Percentiles rank a stretch among this genome's conserved stretches.
Conservation (phyloP, 2,888 invertebrate genomes). For the Dastarcus helophoroides region DNA sequence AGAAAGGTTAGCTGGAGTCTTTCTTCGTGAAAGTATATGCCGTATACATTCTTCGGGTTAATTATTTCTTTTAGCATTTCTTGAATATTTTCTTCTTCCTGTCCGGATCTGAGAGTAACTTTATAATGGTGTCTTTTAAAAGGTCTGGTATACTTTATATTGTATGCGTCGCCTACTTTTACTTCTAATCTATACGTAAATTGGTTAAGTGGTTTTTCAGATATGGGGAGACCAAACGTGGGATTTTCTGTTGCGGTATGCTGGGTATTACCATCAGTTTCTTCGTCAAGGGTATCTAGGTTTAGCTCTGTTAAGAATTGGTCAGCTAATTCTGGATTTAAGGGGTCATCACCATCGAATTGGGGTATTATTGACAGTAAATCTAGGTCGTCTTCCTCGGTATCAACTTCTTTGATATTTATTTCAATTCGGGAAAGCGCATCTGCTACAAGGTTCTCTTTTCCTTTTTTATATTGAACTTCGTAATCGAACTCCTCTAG, state of each 20-base stretch:
- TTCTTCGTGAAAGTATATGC: conserved; percentile 8
- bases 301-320: conserved; percentile 3
- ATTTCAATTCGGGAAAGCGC: conserved; percentile 13
- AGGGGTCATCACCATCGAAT: conserved; percentile 1
- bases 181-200: conserved; percentile 10
- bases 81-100: conserved; percentile 10
- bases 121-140: conserved; percentile 13
- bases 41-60: conserved; percentile 7
- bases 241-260: conserved; percentile 11
- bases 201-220: conserved; percentile 14
- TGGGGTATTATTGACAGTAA: no score
- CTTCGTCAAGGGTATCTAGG: no score
- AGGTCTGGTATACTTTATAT: conserved; percentile 9
- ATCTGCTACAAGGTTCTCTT: conserved; percentile 14
- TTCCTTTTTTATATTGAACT: conserved; percentile 13
- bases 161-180: conserved; percentile 10
- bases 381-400: conserved; percentile 2
- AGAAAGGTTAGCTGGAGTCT: conserved; percentile 1
- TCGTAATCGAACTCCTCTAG: conserved; percentile 12
- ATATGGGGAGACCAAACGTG: conserved; percentile 14
- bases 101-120: conserved; percentile 7
- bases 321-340: conserved; percentile 4
- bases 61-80: conserved; percentile 9
- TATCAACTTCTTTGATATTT: conserved; percentile 7
- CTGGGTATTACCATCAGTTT: conserved; percentile 9